Base-by-base conservation (phyloP, 2,113 vertebrate genomes). In the Megaleporinus macrocephalus region DNA sequence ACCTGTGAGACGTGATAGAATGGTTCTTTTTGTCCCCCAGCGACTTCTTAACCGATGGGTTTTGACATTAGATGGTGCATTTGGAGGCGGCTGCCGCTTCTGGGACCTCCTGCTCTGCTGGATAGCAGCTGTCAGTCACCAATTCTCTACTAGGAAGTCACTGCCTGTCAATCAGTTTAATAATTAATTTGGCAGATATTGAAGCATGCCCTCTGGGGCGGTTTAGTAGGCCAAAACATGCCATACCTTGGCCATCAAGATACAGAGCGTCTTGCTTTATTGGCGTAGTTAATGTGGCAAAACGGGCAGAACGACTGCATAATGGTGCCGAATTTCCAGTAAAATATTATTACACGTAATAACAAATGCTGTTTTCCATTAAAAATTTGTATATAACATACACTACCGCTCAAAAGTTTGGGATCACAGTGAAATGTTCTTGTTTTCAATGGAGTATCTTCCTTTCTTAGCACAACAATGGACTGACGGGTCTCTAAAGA, bases 151-250 rank as follows among this genome's bases (percentile, higher is more conserved):
- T 69, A 70, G 63, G 51, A 62, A 69, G 71, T 26, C 22, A 20
- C 72, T 79, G 51, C 73, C 55, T 70, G 30, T 51, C 53, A 63
- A 49, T 78, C 29, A 36, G 76, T 75, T 27, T 41, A 83, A 83
- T 83, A 83, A 55, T 86, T 79, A 76, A 86, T 76, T 75, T 82
- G 63, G 71, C 53, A 59, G 41, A 83, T 79, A 80, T 49, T 76
- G 71, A 76, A 80, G 70, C 26, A 33, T 33, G 55, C 62, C 74
- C 80, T 70, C 44, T 7, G 36, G 16, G 76, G 26, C 9, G 47
- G 75, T 33, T 33, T 36, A 12, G 66, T 4, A n/a, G 73, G 80
- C 47, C 24, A 69, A 24, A 59, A 61, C 53, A 7, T 36, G 11
- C 79, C 51, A 71, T 33, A 65, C 27, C 71, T 41, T 66, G 51